Conservation (phyloP, 2,888 invertebrate genomes). For the Dolomedes plantarius region DNA sequence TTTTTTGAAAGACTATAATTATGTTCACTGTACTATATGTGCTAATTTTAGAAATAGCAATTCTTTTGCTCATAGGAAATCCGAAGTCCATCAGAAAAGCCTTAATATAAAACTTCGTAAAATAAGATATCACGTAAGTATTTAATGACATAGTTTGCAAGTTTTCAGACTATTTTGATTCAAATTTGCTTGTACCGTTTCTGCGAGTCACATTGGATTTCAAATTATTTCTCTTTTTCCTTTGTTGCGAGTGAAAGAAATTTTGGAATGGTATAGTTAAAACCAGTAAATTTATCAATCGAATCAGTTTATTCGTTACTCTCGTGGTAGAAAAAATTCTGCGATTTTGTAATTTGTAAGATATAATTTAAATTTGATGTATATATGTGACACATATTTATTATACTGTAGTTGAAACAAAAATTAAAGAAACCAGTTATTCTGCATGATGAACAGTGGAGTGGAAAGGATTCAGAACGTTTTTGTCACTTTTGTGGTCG, state of each 20-base stretch:
- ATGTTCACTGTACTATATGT: not conserved
- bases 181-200: too few relatives aligned
- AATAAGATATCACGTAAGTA: not conserved
- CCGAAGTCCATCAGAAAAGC: not conserved
- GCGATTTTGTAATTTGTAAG: too few relatives aligned
- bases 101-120: not conserved
- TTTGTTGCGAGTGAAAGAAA: too few relatives aligned
- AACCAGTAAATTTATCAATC: too few relatives aligned
- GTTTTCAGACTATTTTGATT: too few relatives aligned
- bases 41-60: not conserved
- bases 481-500: conserved; percentile 9
- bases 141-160: too few relatives aligned
- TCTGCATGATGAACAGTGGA: conserved; percentile 2
- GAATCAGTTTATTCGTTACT: too few relatives aligned
- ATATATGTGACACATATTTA: not conserved
- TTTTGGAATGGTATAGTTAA: too few relatives aligned
- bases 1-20: not conserved
- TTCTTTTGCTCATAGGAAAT: not conserved
- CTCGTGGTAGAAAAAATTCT: too few relatives aligned
- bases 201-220: too few relatives aligned
- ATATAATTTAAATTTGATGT: not conserved
- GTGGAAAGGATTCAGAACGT: not conserved
- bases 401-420: not conserved
- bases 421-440: not conserved
- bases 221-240: too few relatives aligned